Percentiles rank a stretch among this genome's conserved stretches.
Evolutionary conservation across 2,797 vertebrate species (phyloP).

Genomic region (Chiloscyllium punctatum): DNA sequence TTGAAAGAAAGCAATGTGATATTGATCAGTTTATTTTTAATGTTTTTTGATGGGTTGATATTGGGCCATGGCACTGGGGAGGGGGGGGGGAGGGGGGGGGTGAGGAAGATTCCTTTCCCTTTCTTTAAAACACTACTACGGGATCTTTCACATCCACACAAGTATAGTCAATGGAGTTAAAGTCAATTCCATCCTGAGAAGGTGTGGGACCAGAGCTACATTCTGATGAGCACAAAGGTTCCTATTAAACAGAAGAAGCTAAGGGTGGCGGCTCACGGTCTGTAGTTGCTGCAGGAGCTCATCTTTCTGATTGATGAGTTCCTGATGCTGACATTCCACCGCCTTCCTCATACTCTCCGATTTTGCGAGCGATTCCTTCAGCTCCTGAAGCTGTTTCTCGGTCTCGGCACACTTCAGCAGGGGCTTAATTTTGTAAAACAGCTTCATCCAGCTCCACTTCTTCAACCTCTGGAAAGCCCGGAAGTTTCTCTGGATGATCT

Average conservation of each 20-base stretch:
- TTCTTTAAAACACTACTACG: no score
- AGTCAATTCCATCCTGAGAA: no score
- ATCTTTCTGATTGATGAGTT: not conserved
- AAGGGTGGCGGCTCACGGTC: not conserved
- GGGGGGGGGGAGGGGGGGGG: no score
- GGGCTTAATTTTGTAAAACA: constrained; percentile 27
- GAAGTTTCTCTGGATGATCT: not conserved
- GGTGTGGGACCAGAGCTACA: no score
- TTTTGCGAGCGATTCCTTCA: not conserved
- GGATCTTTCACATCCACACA: no score
- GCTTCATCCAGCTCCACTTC: constrained; percentile 11
- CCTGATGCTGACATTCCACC: not conserved
- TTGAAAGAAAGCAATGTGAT: no score
- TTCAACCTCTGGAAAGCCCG: not conserved
- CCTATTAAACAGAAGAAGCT: not conserved
- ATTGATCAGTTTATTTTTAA: no score
- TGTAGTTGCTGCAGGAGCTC: not conserved
- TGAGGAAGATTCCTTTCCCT: no score
- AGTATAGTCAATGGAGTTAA: no score
- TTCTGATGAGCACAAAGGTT: not conserved
- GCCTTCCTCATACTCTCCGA: not conserved
- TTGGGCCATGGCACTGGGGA: no score
- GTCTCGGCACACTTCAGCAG: constrained; percentile 2
- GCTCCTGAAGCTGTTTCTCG: not conserved
- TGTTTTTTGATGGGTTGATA: no score